Percentiles rank a stretch among this genome's conserved stretches.
Evolutionary conservation across 2,888 invertebrate species (phyloP).

Genomic region (Ptilodon capucinus): DNA sequence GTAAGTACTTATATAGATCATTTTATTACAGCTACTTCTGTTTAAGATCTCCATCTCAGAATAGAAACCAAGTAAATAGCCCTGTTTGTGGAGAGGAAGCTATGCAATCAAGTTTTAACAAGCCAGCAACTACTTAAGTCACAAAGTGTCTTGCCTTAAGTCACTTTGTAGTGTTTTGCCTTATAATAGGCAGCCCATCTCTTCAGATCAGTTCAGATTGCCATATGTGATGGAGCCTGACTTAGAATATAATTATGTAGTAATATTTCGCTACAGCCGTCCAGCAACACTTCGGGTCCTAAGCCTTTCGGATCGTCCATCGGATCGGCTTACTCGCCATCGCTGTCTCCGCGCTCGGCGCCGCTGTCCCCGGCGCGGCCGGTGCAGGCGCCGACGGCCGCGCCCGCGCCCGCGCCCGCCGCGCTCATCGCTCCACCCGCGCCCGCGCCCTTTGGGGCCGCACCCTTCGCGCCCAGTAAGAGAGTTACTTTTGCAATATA

Average conservation of each 20-base stretch:
- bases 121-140: too few species aligned
- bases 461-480: conserved; percentile 77
- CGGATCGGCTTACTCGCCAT: conserved; percentile 79
- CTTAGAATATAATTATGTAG: too few species aligned
- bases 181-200: too few species aligned
- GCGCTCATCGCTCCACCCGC: conserved; percentile 28
- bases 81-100: too few species aligned
- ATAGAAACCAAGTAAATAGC: too few species aligned
- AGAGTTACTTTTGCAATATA: conserved; percentile 78
- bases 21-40: too few species aligned
- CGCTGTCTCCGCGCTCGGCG: conserved; percentile 76
- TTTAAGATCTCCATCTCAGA: too few species aligned
- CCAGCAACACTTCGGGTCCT: conserved; percentile 81
- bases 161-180: too few species aligned
- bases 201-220: not conserved
- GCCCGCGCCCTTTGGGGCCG: conserved; percentile 37
- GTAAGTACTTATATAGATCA: conserved; percentile 72
- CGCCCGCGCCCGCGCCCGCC: conserved; percentile 37
- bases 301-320: conserved; percentile 84
- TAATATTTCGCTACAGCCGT: conserved; percentile 55
- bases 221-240: not conserved
- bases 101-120: too few species aligned
- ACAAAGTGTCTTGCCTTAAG: too few species aligned
- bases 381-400: conserved; percentile 39
- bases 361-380: conserved; percentile 78